phyloP scores from a whole-genome alignment of 1,140 invertebrate genomes.

The Cotesia vestalis region DNA sequence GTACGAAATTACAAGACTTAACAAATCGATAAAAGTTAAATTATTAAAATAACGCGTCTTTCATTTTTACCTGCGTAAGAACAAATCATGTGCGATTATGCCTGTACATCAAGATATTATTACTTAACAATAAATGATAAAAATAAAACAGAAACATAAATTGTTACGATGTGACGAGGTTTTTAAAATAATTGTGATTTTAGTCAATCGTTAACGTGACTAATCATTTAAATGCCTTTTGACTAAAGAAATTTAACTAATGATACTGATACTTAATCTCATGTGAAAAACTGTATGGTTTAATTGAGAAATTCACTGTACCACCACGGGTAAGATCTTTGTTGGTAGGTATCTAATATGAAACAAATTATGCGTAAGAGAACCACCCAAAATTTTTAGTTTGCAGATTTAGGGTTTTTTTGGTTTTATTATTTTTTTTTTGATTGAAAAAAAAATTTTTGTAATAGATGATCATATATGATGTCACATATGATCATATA shows the following conservation, averaged over 20 bases:
- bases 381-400: not conserved
- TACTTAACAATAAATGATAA: conserved; percentile 6
- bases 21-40: conserved; percentile 7
- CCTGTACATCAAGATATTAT: conserved; percentile 26
- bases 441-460: no score
- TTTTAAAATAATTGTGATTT: not conserved
- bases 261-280: no score
- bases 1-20: conserved; percentile 2
- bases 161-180: not conserved
- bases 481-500: no score
- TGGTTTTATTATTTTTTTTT: no score
- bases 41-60: conserved; percentile 12
- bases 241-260: no score
- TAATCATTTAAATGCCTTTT: conserved; percentile 22
- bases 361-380: conserved; percentile 18
- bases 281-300: no score
- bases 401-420: not conserved
- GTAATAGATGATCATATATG: no score
- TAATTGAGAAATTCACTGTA: no score
- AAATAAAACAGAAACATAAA: conserved; percentile 12
- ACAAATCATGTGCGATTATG: conserved; percentile 33
- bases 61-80: conserved; percentile 34
- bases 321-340: not conserved
- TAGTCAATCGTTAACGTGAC: no score
- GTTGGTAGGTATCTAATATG: conserved; percentile 33